A percentile compares a stretch with the other conserved stretches of the same genome.
phyloP scores from a whole-genome alignment of 2,888 invertebrate species.

The Drosophila putrida region DNA sequence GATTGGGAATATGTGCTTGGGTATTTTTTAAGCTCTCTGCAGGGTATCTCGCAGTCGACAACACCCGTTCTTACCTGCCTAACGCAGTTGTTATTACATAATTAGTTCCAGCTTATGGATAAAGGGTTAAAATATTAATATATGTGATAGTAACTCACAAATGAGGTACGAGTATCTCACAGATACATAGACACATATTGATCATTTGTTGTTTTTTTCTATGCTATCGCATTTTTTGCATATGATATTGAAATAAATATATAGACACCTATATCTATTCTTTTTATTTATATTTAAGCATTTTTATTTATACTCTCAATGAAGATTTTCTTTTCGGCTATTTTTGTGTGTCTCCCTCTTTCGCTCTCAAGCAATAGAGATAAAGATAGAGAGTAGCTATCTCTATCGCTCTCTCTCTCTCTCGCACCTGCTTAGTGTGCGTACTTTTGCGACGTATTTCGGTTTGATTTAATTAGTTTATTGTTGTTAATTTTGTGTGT shows the following conservation, averaged over 20 bases:
- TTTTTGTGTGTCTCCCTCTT: constrained; percentile 11
- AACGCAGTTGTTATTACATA: not conserved
- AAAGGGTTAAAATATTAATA: not conserved
- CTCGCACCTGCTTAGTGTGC: constrained; percentile 17
- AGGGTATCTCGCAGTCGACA: not conserved
- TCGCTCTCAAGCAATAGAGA: constrained; percentile 12
- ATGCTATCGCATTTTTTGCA: not conserved
- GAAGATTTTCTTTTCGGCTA: constrained; percentile 20
- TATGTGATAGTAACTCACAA: not conserved
- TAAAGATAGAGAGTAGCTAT: constrained; percentile 10
- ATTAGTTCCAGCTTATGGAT: not conserved
- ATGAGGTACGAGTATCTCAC: not conserved
- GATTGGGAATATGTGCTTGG: not conserved
- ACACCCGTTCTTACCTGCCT: not conserved
- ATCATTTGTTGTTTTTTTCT: not conserved
- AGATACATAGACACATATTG: not conserved
- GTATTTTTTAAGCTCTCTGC: not conserved
- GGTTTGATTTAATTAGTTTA: constrained; percentile 76
- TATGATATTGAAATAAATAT: constrained; percentile 13
- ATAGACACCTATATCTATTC: not conserved
- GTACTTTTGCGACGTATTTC: constrained; percentile 70
- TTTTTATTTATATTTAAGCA: constrained; percentile 17
- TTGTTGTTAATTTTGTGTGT: constrained; percentile 66
- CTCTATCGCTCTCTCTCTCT: constrained; percentile 19
- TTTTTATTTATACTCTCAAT: constrained; percentile 22